These are phyloP conservation scores for Perithous albicinctus DNA, from an alignment of 2,888 invertebrate genomes.

Conservation along the genomic window DNA sequence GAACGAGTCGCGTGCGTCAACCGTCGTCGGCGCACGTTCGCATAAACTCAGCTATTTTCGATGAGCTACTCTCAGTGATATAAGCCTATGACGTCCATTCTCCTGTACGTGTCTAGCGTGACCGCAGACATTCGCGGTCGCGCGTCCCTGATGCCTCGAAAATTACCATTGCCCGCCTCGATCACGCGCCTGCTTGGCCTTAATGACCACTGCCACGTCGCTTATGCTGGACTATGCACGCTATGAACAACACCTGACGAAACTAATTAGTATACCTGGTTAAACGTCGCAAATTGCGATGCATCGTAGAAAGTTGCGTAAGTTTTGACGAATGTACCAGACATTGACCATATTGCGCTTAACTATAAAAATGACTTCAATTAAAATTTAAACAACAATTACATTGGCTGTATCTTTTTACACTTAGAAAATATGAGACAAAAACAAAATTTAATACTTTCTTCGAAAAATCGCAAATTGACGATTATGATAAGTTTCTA, in stretches of 20 bases:
- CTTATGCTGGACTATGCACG: constrained; percentile 8
- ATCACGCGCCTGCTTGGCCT: constrained; percentile 68
- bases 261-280: constrained; percentile 70
- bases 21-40: constrained; percentile 70
- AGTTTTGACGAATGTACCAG: constrained; percentile 6
- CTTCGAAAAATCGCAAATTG: too few species aligned
- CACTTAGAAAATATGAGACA: background rate
- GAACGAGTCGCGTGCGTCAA: constrained; percentile 79
- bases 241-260: constrained; percentile 68
- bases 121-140: constrained; percentile 56
- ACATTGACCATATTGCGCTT: background rate
- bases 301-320: constrained; percentile 9
- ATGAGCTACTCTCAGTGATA: constrained; percentile 73
- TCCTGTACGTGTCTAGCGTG: constrained; percentile 41
- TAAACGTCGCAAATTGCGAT: constrained; percentile 9
- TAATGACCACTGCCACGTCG: constrained; percentile 69
- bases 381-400: background rate
- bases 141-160: constrained; percentile 59
- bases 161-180: constrained; percentile 62
- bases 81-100: constrained; percentile 64
- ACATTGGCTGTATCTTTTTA: background rate
- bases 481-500: too few species aligned
- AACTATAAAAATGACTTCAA: background rate
- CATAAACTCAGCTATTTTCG: constrained; percentile 78
- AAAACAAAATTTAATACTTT: too few species aligned